Base-by-base conservation (phyloP, 1,140 invertebrate genomes). In the Muscidifurax raptorellus region DNA sequence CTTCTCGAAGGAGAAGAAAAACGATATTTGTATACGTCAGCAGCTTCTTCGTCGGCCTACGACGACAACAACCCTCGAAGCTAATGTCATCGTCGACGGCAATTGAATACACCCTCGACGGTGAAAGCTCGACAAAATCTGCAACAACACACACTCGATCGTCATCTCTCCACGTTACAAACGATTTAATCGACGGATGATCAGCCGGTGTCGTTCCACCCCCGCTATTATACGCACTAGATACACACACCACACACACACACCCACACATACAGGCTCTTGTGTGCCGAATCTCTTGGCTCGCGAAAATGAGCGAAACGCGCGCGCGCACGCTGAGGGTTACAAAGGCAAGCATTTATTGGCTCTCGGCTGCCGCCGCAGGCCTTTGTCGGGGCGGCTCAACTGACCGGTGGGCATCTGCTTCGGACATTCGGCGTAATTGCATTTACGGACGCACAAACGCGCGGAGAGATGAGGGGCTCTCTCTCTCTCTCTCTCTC, bases 351-450 rank as follows among this genome's bases (percentile, higher is more conserved):
- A 52, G 47, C 40, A 85, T 85, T 85, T 85, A 81, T 85, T 85
- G 79, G 78, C 72, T 74, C 47, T 32, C 59, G 52, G 32, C 22
- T 30, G 0, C 30, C 18, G 25, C 25, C 66, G 28, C 25, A 30
- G 66, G 66, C 66, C 25, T 69, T 69, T 69, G 28, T 59, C 44
- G 64, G 44, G 15, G 69, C 13, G 28, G 47, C 78, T 64, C 87
- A 84, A 90, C 87, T 90, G 88, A 90, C 90, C 90, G 88, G 87
- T 87, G 88, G 89, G 88, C 90, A 90, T 90, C 90, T 91, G 90
- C 88, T 89, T 88, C 88, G 90, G 90, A 91, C 90, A 90, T 90
- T 90, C 88, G 84, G 86, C 89, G 88, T 91, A 90, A 91, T 91
- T 91, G 90, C 90, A 89, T 90, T 91, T 90, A 87, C 89, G 52